These are phyloP conservation scores for Ridgeia piscesae DNA, from an alignment of 1,140 invertebrate genomes.

Conservation along the genomic window DNA sequence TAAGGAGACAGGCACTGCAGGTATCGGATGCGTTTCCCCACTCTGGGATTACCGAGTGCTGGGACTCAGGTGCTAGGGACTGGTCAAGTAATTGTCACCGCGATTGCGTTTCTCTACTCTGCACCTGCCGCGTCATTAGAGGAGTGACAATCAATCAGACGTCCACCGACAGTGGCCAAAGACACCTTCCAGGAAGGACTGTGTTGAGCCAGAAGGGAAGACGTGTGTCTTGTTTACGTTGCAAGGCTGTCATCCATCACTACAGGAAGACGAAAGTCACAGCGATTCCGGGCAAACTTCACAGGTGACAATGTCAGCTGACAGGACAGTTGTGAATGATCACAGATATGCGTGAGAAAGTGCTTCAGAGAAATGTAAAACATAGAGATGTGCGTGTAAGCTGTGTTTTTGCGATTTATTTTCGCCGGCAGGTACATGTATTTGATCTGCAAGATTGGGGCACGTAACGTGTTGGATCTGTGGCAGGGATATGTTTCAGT, in stretches of 20 bases:
- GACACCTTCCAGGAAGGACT: not conserved
- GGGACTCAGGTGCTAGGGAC: not conserved
- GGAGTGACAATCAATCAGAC: not conserved
- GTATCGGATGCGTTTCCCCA: not conserved
- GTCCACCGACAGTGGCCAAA: not conserved
- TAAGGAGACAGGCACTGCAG: too few relatives aligned
- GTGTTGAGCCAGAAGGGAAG: not conserved
- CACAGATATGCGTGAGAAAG: too few relatives aligned
- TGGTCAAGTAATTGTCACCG: not conserved
- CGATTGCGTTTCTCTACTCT: not conserved
- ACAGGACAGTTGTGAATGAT: not conserved
- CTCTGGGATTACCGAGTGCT: not conserved
- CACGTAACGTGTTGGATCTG: too few relatives aligned
- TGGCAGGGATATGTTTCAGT: too few relatives aligned
- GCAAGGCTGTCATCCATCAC: not conserved
- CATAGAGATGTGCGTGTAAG: too few relatives aligned
- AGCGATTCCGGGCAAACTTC: not conserved
- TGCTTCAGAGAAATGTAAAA: too few relatives aligned
- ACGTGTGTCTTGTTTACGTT: not conserved
- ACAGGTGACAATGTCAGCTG: not conserved
- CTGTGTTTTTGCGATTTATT: too few relatives aligned
- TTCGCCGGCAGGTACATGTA: too few relatives aligned
- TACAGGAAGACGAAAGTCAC: not conserved
- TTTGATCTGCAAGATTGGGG: too few relatives aligned
- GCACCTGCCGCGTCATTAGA: not conserved